A percentile compares a stretch with the other conserved stretches of the same genome.
Conservation (phyloP, 2,888 invertebrate genomes). For the Gasteruption jaculator region DNA sequence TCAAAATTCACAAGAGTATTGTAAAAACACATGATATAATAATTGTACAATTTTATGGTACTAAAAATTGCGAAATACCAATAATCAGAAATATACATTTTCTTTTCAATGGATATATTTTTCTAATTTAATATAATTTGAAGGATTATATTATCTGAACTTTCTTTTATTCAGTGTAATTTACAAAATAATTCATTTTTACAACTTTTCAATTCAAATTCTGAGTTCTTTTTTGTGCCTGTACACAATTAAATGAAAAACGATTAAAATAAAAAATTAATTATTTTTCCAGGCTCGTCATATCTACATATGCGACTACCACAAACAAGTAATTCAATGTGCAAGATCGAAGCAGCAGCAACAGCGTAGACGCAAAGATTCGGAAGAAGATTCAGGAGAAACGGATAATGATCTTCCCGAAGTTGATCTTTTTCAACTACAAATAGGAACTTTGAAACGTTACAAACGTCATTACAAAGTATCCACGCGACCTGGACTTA, state of each 20-base stretch:
- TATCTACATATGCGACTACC: slow-evolving; percentile 94
- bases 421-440: slow-evolving; percentile 88
- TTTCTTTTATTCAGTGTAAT: slow-evolving; percentile 8
- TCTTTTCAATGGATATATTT: no score
- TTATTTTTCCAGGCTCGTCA: slow-evolving; percentile 71
- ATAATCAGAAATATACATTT: no score
- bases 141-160: slow-evolving; percentile 4
- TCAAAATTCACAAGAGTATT: no score
- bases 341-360: slow-evolving; percentile 79
- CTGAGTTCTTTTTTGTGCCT: slow-evolving; percentile 1
- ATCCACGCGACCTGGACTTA: slow-evolving; percentile 83
- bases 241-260: background rate
- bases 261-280: background rate
- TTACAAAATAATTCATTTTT: background rate
- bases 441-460: slow-evolving; percentile 87
- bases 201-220: slow-evolving; percentile 1
- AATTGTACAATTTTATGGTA: no score
- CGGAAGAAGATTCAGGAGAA: slow-evolving; percentile 91
- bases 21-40: no score
- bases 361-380: slow-evolving; percentile 74
- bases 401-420: slow-evolving; percentile 89
- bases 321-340: slow-evolving; percentile 93
- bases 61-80: no score
- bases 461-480: slow-evolving; percentile 94
- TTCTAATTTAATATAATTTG: slow-evolving; percentile 7